phyloP scores from a whole-genome alignment of 2,797 vertebrate genomes.

The Petrocephalus schoutedeni region DNA sequence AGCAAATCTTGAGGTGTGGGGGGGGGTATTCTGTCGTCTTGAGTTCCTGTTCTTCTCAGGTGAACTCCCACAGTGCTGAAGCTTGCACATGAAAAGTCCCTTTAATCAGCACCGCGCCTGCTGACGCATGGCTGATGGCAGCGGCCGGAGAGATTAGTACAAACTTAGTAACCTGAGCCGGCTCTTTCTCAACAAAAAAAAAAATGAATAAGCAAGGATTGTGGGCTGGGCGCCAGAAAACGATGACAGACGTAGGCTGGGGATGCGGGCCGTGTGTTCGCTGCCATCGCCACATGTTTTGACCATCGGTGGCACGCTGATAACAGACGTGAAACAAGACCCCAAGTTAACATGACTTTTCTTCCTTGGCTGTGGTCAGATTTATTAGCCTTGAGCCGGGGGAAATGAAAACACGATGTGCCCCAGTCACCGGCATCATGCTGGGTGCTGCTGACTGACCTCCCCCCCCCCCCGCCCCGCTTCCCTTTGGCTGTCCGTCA shows the following conservation, averaged over 20 bases:
- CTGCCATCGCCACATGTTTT: not conserved
- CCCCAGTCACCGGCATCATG: constrained; percentile 56
- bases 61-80: not conserved
- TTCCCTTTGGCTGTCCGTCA: constrained; percentile 30
- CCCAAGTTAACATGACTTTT: constrained; percentile 5
- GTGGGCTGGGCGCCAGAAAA: not conserved
- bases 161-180: not conserved
- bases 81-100: not conserved
- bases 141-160: not conserved
- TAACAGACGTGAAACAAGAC: constrained; percentile 4
- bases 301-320: not conserved
- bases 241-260: not conserved
- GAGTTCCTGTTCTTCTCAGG: not conserved
- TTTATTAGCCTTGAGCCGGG: not conserved
- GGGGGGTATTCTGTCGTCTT: not conserved
- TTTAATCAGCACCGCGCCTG: constrained; percentile 7
- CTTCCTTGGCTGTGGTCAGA: constrained; percentile 3
- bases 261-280: not conserved
- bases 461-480: constrained; percentile 33
- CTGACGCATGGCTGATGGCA: not conserved
- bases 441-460: constrained; percentile 52
- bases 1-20: not conserved
- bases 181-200: not conserved
- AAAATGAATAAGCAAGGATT: not conserved
- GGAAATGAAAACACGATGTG: not conserved